Evolutionary conservation across 2,888 invertebrate genomes (phyloP), one percentile per base, ranked within the genome.

Genomic region (Acanthopleura granulata): DNA sequence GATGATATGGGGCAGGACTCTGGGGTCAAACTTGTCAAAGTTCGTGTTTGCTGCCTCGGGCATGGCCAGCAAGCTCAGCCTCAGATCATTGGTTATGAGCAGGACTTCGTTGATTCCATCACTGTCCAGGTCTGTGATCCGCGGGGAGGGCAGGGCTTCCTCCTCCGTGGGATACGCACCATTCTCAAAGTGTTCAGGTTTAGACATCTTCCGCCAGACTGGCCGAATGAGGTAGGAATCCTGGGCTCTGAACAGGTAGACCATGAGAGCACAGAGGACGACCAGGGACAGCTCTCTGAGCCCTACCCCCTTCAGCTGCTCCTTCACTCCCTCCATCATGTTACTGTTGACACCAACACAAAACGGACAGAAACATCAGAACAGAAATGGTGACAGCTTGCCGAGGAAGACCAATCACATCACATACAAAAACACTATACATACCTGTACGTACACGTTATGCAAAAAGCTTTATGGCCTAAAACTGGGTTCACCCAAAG

Each of bases 51-150:
- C 80, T 9, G 78, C 72, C 22, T 85, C 82, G 4, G 87, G 87
- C 40, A 87, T 73, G 0, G 84, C 84, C 73, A 87, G 77, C n/a
- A 88, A 79, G 66, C 83, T 83, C 71, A 89, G 75, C 74, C 83
- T 83, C n/a, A 85, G 79, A 73, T 87, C 85, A 77, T 83, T 83
- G 0, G 88, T 85, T 22, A 89, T 81, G 25, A 89, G 72, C 9
- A 89, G 81, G 14, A 89, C 83, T 78, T 89, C 88, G 80, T 87
- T 88, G 16, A 85, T 79, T n/a, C 86, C 86, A 80, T 89, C 88
- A 62, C 87, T 85, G 66, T 89, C 89, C 9, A 89, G 77, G 76
- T 89, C 88, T 22, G 88, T 87, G 22, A 89, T 81, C 6, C 89
- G 78, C 0, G 89, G 88, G 6, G 81, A 66, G 0, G 88, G 88